Evolutionary conservation across 2,113 vertebrate species (phyloP).

Genomic region (Ailuropoda melanoleuca): DNA sequence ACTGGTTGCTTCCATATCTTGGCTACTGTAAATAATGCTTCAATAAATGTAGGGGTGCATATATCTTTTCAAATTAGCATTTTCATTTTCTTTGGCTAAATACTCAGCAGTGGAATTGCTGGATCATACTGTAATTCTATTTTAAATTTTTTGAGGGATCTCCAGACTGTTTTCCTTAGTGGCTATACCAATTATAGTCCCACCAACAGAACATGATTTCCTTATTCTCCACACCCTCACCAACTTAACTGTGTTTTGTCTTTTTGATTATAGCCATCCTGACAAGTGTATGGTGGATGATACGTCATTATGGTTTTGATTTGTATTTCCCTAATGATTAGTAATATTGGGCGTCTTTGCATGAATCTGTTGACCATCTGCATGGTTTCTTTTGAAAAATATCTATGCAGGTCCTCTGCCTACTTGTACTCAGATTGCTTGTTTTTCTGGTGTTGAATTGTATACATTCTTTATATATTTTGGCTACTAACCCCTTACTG

Average conservation of each 20-base stretch:
- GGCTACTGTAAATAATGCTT: background rate
- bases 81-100: background rate
- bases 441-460: too few species aligned
- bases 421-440: too few species aligned
- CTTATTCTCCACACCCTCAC: background rate
- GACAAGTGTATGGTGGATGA: background rate
- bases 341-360: too few species aligned
- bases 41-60: background rate
- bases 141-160: background rate
- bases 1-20: background rate
- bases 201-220: background rate
- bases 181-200: background rate
- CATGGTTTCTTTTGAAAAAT: too few species aligned
- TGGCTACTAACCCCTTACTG: background rate
- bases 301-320: background rate
- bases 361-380: too few species aligned
- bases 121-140: background rate
- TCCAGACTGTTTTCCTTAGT: background rate
- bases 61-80: background rate
- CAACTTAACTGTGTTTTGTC: background rate
- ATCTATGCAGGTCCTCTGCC: too few species aligned
- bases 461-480: background rate
- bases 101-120: background rate
- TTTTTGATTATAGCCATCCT: background rate
- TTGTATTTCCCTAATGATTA: too few species aligned